Percentiles rank a stretch among this genome's conserved stretches.
Conservation (phyloP, 2,797 vertebrate genomes). For the Lerista edwardsae region DNA sequence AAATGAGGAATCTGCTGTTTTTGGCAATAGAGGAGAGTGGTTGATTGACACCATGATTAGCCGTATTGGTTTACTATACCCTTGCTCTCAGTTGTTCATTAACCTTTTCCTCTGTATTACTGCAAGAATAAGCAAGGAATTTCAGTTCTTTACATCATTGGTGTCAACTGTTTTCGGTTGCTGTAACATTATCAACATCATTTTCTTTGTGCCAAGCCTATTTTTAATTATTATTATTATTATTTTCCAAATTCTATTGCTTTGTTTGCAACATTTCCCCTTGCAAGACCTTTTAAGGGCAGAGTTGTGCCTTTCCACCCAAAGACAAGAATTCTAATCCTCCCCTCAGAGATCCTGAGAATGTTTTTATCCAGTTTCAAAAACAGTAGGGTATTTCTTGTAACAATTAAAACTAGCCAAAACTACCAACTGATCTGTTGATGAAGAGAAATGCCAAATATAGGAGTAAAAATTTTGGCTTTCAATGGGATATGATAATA, state of each 20-base stretch:
- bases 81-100: constrained; percentile 51
- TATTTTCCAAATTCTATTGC: constrained; percentile 43
- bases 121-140: constrained; percentile 39
- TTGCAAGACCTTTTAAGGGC: constrained; percentile 55
- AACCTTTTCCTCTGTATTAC: constrained; percentile 21
- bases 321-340: constrained; percentile 52
- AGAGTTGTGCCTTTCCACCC: constrained; percentile 62
- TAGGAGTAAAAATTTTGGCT: neutral
- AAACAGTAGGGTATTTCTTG: neutral
- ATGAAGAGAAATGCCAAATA: constrained; percentile 16
- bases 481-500: neutral
- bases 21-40: constrained; percentile 62
- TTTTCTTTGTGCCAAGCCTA: constrained; percentile 61
- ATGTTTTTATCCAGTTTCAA: neutral
- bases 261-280: constrained; percentile 52
- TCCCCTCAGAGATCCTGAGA: constrained; percentile 5
- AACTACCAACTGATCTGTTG: constrained; percentile 11
- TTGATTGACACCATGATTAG: constrained; percentile 46
- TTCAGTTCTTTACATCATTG: constrained; percentile 49
- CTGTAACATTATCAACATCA: constrained; percentile 35
- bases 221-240: constrained; percentile 42
- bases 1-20: constrained; percentile 61
- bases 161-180: constrained; percentile 59
- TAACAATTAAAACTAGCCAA: neutral
- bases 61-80: constrained; percentile 55